These are phyloP conservation scores for Phrynocephalus versicolor DNA, from an alignment of 2,113 vertebrate genomes.

Conservation along the genomic window DNA sequence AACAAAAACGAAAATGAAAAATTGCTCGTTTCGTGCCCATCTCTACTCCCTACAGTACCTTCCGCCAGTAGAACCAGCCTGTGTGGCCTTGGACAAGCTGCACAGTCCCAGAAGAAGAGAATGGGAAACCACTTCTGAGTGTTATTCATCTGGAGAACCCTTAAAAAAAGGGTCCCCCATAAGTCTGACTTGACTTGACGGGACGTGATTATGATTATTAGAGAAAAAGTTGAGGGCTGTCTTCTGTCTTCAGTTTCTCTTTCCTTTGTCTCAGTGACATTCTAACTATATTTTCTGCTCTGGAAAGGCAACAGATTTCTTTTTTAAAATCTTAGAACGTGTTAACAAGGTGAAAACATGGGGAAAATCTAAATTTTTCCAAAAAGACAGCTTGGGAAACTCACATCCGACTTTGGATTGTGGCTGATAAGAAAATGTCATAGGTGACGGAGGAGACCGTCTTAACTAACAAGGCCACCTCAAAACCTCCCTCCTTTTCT, in stretches of 20 bases:
- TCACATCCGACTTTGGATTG: background rate
- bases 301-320: background rate
- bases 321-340: background rate
- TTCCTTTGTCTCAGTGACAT: background rate
- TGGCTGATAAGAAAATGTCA: background rate
- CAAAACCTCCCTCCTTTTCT: background rate
- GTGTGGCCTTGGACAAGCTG: too few species aligned
- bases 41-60: too few species aligned
- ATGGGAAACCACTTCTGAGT: too few species aligned
- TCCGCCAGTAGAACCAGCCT: too few species aligned
- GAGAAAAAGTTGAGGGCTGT: too few species aligned
- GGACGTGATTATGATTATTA: too few species aligned
- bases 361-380: background rate
- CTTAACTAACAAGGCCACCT: background rate
- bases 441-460: background rate
- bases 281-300: background rate
- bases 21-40: too few species aligned
- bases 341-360: background rate
- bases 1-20: too few species aligned
- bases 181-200: too few species aligned
- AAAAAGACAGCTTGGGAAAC: background rate
- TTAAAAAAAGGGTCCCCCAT: too few species aligned
- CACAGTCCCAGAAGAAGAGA: too few species aligned
- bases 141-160: too few species aligned
- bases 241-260: background rate